phyloP scores from a whole-genome alignment of 2,113 vertebrate genomes.

The Strigops habroptila region DNA sequence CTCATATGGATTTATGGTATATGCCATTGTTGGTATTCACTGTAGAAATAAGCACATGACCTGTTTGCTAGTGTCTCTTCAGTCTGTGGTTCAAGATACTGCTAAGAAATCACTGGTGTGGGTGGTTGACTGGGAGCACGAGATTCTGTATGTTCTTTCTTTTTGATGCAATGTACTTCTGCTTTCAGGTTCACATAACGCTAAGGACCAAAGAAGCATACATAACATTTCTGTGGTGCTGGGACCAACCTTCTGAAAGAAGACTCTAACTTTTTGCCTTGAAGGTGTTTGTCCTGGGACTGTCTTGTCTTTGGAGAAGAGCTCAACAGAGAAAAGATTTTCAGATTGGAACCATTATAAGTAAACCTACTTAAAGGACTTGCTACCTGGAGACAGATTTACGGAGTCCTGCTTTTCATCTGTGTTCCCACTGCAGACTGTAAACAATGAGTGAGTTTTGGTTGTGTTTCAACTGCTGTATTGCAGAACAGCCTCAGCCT shows the following conservation, averaged over 20 bases:
- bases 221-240: constrained; percentile 30
- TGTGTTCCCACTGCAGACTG: constrained; percentile 58
- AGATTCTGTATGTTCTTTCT: background rate
- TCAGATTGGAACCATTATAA: background rate
- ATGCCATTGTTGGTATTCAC: background rate
- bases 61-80: background rate
- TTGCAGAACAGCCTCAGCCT: constrained; percentile 88
- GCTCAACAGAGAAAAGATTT: background rate
- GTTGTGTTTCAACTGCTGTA: constrained; percentile 94
- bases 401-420: constrained; percentile 12
- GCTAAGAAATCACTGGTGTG: background rate
- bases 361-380: background rate
- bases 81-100: background rate
- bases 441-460: constrained; percentile 88
- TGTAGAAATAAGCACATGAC: background rate
- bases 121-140: background rate
- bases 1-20: background rate
- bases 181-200: constrained; percentile 47
- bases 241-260: constrained; percentile 10
- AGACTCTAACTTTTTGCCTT: constrained; percentile 27
- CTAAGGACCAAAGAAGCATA: constrained; percentile 43
- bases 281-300: background rate
- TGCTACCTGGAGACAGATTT: background rate
- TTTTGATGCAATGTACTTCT: constrained; percentile 13
- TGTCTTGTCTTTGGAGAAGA: constrained; percentile 7